Evolutionary conservation across 2,113 vertebrate species (phyloP), one percentile per base, ranked within the genome.

Genomic region (Progne subis): DNA sequence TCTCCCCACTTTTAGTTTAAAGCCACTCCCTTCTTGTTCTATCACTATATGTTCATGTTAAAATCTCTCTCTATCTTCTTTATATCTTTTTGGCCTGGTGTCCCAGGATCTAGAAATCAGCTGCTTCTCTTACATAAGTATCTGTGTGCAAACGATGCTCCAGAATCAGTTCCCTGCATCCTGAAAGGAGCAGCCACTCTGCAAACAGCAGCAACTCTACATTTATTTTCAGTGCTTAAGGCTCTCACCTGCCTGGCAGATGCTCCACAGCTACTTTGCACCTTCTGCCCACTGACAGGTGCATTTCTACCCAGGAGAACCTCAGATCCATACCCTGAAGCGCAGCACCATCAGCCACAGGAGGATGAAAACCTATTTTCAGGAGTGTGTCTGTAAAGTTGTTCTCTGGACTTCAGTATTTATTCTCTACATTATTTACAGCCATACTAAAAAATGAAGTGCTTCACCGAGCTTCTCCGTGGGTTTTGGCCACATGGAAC

Each of bases 401-500:
- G 49, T 37, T 82, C 1, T 1, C 50, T 8, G 50, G 44, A 50
- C 39, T 56, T 88, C 31, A 37, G 10, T 34, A 60, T 86, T 83
- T n/a, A 74, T 83, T 80, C 81, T 72, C 59, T 32, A n/a, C 3
- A 0, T 68, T 82, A 87, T 94, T 94, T 95, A 91, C 89, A 65
- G 83, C 18, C 74, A 39, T 49, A 34, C 46, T 91, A 17, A 85
- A 84, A 94, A 82, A 68, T 41, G 5, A 75, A 91, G 86, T 61
- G 77, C 74, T 95, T 87, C 11, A 6, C 28, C 53, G 94, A 92
- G 89, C 70, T 95, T 85, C 86, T 94, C 70, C 31, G 57, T 61
- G 84, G 70, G 86, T 82, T 96, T 91, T 89, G 94, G 86, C 89
- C 84, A 79, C 89, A 19, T 34, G 86, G 95, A 95, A 92, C 53